Percentiles rank a stretch among this genome's conserved stretches.
Conservation (phyloP, 2,797 vertebrate genomes). For the Platalea minor region DNA sequence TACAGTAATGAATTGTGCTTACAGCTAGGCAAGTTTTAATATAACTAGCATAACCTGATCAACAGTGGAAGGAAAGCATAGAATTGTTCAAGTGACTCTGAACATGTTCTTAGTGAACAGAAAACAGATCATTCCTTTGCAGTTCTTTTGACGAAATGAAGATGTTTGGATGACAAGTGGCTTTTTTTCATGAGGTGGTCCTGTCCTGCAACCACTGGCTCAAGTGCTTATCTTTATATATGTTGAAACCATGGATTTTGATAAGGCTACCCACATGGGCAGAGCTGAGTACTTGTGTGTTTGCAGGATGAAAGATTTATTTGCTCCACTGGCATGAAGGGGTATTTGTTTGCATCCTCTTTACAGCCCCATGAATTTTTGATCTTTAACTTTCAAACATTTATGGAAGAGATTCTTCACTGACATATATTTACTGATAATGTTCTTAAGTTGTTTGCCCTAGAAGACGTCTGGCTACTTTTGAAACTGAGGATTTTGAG, state of each 20-base stretch:
- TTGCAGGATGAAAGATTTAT: background rate
- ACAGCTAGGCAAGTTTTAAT: background rate
- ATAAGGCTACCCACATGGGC: background rate
- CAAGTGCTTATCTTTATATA: background rate
- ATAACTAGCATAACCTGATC: background rate
- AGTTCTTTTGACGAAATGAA: background rate
- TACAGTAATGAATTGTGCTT: background rate
- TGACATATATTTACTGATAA: background rate
- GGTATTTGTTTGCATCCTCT: slow-evolving; percentile 14
- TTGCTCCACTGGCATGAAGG: background rate
- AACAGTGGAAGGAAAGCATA: background rate
- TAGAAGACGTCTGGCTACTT: background rate
- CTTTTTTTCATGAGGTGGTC: background rate
- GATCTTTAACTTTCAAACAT: slow-evolving; percentile 32
- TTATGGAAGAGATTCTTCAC: slow-evolving; percentile 3
- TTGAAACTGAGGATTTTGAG: background rate
- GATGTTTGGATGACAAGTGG: background rate
- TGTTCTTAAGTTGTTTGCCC: background rate
- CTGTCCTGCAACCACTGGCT: background rate
- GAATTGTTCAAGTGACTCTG: background rate
- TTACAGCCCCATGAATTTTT: slow-evolving; percentile 8
- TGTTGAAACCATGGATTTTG: background rate
- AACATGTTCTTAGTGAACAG: background rate
- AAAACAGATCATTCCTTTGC: background rate
- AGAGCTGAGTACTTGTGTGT: background rate